Conservation (phyloP, 53 echinoderm and acorn worm genomes). For the Paracentrotus lividus region DNA sequence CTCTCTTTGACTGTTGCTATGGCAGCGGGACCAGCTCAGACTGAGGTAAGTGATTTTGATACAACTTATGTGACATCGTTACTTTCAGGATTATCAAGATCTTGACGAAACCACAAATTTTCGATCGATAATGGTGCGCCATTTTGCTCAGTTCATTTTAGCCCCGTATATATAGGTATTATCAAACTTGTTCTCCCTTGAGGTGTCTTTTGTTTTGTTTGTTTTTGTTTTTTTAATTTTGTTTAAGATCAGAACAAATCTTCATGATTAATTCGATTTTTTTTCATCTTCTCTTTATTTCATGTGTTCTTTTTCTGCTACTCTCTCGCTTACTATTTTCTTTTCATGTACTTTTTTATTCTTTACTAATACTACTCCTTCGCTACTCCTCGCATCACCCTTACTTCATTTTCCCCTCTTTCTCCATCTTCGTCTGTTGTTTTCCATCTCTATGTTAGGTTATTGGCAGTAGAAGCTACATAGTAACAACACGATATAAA, state of each 20-base stretch:
- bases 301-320: too few relatives aligned
- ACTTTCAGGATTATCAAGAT: background rate
- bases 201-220: too few relatives aligned
- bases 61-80: background rate
- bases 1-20: background rate
- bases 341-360: background rate
- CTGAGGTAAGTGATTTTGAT: background rate
- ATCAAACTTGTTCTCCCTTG: too few relatives aligned
- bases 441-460: background rate
- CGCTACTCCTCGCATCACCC: background rate
- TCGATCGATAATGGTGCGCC: conserved; percentile 22
- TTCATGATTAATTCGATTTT: too few relatives aligned
- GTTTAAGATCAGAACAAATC: background rate
- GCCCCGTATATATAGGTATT: background rate
- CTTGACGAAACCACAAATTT: background rate
- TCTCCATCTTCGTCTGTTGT: background rate
- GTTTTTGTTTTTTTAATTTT: background rate
- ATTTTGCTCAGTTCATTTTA: background rate
- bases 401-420: background rate
- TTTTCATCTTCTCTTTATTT: too few relatives aligned
- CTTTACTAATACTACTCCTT: background rate
- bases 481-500: too few relatives aligned
- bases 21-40: background rate
- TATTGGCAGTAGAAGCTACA: too few relatives aligned
- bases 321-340: too few relatives aligned